Conservation (phyloP, 92 coral and sea anemone species). For the Galaxea fascicularis region DNA sequence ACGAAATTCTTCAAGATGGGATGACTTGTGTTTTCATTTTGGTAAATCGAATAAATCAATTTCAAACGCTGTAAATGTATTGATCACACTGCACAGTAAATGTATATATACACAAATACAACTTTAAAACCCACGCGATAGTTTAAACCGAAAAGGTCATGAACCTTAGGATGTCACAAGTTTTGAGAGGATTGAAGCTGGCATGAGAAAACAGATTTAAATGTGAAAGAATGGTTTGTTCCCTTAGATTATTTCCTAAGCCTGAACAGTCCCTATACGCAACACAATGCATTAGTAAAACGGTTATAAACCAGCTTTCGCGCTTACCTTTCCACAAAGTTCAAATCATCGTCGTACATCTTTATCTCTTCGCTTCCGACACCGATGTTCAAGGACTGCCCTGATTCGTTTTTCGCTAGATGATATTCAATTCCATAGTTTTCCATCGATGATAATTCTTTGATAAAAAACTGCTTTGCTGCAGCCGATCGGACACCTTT, state of each 20-base stretch:
- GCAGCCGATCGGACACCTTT: slow-evolving; percentile 79
- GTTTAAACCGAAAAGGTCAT: background rate
- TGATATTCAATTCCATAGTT: slow-evolving; percentile 95
- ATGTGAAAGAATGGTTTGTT: background rate
- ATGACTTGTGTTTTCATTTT: background rate
- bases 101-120: background rate
- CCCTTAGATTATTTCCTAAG: background rate
- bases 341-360: slow-evolving; percentile 81
- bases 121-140: background rate
- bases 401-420: slow-evolving; percentile 77
- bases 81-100: background rate
- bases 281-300: background rate
- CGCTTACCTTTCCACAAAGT: slow-evolving; percentile 84
- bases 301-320: background rate
- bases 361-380: slow-evolving; percentile 93
- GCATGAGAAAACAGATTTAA: too few relatives aligned
- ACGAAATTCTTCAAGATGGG: background rate
- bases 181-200: background rate
- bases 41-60: slow-evolving; percentile 3
- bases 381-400: slow-evolving; percentile 77
- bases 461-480: slow-evolving; percentile 89
- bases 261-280: slow-evolving; percentile 19
- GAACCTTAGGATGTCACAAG: background rate
- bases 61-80: slow-evolving; percentile 5
- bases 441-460: slow-evolving; percentile 86